Evolutionary conservation across 2,113 vertebrate species (phyloP).

Genomic region (Odocoileus virginianus): DNA sequence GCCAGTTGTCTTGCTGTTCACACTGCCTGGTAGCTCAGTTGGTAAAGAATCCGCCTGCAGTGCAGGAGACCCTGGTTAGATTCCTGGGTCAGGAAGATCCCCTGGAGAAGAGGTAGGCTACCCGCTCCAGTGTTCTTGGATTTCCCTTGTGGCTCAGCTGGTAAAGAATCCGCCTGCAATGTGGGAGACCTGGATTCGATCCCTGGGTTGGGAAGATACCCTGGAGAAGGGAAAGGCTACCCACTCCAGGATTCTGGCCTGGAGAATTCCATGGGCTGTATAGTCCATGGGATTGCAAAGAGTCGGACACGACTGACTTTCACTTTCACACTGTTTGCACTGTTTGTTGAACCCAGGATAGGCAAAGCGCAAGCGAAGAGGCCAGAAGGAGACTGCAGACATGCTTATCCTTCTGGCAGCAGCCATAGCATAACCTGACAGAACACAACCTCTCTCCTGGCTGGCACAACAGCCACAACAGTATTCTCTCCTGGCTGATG

Average conservation of each 20-base stretch:
- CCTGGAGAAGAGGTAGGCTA: neutral
- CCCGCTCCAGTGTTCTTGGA: neutral
- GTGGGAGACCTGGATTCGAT: neutral
- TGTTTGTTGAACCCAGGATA: neutral
- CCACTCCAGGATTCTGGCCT: neutral
- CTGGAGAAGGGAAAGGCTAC: too few species aligned
- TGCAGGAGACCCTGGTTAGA: neutral
- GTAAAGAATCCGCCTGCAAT: neutral
- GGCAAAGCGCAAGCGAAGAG: neutral
- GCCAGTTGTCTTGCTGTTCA: neutral
- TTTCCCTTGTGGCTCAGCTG: neutral
- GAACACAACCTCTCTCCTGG: neutral
- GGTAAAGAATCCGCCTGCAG: neutral
- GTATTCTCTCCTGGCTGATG: neutral
- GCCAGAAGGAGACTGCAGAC: neutral
- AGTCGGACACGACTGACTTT: neutral
- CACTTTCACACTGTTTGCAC: neutral
- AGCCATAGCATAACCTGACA: neutral
- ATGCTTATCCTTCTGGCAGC: neutral
- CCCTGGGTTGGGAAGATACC: too few species aligned
- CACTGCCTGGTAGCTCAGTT: neutral
- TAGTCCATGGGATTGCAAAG: neutral
- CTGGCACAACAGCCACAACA: neutral
- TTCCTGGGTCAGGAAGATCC: neutral
- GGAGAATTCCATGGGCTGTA: neutral